Base-by-base conservation (phyloP, 2,888 invertebrate genomes). In the Tenodera sinensis region DNA sequence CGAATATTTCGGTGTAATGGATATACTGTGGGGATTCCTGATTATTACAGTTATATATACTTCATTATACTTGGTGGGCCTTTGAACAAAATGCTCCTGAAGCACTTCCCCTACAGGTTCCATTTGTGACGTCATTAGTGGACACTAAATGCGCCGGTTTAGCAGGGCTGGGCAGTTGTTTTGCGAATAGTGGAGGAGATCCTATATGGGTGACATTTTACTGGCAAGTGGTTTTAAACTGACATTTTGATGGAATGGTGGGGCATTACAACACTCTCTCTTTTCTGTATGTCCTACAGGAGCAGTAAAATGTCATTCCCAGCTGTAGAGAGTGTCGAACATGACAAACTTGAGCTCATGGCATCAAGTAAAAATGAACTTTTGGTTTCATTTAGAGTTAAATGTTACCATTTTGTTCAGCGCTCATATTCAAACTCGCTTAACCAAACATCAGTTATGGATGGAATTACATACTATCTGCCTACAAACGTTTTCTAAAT, bases 181-280 rank as follows among this genome's bases (percentile, higher is more conserved):
- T 12, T 42, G 54, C 54, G 54, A 71, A 71, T 71, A 71, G 54
- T 6, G 20, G 54, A 71, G 54, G 20, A 71, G 15, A 71, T 71
- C n/a, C 85, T 12, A n/a, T 85, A 86, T 30, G 81, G 81, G 25
- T 86, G 86, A 81, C 86, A 86, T 86, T 86, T 86, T 20, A n/a
- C 20, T 28, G 81, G 47, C 8, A 47, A 54, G 54, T 54, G 85
- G 47, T 54, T 85, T 86, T 30, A 86, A 54, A 86, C 71, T 86
- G 86, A 86, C 86, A 86, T 86, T 86, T 86, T n/a, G 86, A 81
- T 85, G 28, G 30, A 86, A 86, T 86, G 28, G 54, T 28, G 81
- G 25, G 27, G 83, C 20, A 71, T 71, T 71, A 71, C 54, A 71
- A 15, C 54, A 42, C 2, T 15, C 54, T 20, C 54, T 54, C 54